Conservation (phyloP, 2,888 invertebrate genomes). For the Epinotia bilunana region DNA sequence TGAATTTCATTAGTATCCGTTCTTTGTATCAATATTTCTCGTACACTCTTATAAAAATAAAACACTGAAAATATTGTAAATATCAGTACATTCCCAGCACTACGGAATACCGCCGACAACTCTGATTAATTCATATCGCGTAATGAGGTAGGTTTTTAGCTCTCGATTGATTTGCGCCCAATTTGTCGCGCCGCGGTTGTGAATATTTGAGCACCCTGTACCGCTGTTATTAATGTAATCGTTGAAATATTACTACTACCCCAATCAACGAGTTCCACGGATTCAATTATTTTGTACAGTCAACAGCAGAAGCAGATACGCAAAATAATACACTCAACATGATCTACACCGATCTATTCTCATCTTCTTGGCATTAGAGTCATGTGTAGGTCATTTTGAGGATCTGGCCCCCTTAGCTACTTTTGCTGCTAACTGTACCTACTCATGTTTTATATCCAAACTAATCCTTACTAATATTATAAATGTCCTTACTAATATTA, state of each 20-base stretch:
- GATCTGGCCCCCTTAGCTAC: too few relatives aligned
- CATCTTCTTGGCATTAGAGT: too few relatives aligned
- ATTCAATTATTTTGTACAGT: not conserved
- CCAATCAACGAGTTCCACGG: not conserved
- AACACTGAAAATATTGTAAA: not conserved
- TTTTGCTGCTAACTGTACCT: too few relatives aligned
- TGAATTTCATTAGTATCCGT: too few relatives aligned
- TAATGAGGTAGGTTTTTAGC: conserved; percentile 78
- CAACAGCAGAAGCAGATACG: too few relatives aligned
- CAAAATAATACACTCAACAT: too few relatives aligned
- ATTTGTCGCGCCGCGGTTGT: conserved; percentile 73
- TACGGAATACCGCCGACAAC: conserved; percentile 68
- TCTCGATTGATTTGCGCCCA: conserved; percentile 73
- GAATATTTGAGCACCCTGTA: conserved; percentile 66
- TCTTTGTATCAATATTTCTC: too few relatives aligned
- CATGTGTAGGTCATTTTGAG: too few relatives aligned
- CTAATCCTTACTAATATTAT: too few relatives aligned
- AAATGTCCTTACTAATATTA: too few relatives aligned
- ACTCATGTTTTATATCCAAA: too few relatives aligned
- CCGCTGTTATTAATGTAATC: conserved; percentile 50
- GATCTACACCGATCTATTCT: too few relatives aligned
- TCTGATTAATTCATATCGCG: conserved; percentile 79
- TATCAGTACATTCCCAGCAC: conserved; percentile 50
- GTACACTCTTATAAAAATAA: not conserved
- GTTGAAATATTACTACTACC: conserved; percentile 13